Evolutionary conservation across 2,113 vertebrate species (phyloP), one percentile per base, ranked within the genome.

Genomic region (Girardinichthys multiradiatus): DNA sequence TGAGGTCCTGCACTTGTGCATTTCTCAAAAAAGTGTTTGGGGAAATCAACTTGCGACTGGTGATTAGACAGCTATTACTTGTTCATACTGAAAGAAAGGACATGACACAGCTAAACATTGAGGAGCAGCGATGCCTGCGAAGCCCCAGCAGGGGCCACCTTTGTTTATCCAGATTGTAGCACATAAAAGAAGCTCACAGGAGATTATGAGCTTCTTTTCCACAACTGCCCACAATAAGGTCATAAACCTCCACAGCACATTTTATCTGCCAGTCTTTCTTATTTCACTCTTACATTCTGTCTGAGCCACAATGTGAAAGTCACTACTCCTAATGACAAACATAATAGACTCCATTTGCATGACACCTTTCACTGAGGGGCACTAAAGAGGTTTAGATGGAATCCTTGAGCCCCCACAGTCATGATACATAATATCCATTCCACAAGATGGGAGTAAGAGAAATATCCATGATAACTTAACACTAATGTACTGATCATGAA

Each of bases 261-360:
- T 83, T 87, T 81, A 81, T 64, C 76, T 60, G 35, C 79, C 66
- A 69, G 76, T 77, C 71, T 60, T 74, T 77, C 75, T 82, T 70
- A 82, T 82, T 76, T 78, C 64, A 48, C 82, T 83, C 67, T 74
- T 64, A 48, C 77, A 4, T 64, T 68, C 72, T 30, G 70, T 68
- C 73, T 75, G 75, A 29, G 1, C 81, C 70, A 87, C 85, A 77
- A 68, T 62, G 27, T 58, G 65, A 64, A 71, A 74, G 79, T 48
- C 65, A 63, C 75, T 66, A 29, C 10, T 35, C 64, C 64, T 86
- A 85, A 90, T 83, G 86, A 69, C 62, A 76, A 79, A 72, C 70
- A 88, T 89, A 89, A 89, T 84, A 63, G 87, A 80, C 77, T 70
- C 65, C 70, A 93, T 91, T 88, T 91, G 86, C 89, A 87, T 89